Conservation (phyloP, 2,113 vertebrate genomes). For the Pachypanchax playfairii region DNA sequence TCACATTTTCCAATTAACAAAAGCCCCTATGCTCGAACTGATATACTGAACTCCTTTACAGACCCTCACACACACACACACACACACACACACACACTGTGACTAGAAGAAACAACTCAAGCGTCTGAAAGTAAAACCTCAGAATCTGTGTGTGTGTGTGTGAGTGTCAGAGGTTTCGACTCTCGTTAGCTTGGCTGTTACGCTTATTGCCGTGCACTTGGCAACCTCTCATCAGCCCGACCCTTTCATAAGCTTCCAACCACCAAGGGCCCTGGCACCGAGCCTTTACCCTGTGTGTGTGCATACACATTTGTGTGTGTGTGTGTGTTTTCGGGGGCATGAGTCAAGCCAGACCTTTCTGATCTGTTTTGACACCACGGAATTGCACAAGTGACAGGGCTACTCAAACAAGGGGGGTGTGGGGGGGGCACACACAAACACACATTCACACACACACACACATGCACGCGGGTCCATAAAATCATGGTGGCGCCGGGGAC, state of each 20-base stretch:
- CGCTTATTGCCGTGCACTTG: constrained; percentile 74
- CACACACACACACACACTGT: constrained; percentile 11
- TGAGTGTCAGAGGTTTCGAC: constrained; percentile 71
- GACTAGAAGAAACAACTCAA: constrained; percentile 22
- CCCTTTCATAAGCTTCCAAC: constrained; percentile 79
- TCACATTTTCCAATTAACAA: constrained; percentile 80
- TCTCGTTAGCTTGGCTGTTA: constrained; percentile 75
- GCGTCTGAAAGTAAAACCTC: constrained; percentile 31
- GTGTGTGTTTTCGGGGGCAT: constrained; percentile 55
- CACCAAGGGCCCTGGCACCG: constrained; percentile 77
- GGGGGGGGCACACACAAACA: constrained; percentile 47
- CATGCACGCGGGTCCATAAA: constrained; percentile 56
- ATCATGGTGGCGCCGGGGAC: constrained; percentile 67
- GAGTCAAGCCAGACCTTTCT: constrained; percentile 77
- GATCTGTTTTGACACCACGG: constrained; percentile 82
- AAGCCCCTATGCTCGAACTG: constrained; percentile 67
- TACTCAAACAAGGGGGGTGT: constrained; percentile 75
- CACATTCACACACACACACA: constrained; percentile 30
- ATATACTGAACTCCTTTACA: constrained; percentile 61
- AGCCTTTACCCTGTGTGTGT: constrained; percentile 54
- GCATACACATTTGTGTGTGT: constrained; percentile 24
- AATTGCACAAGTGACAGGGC: constrained; percentile 80
- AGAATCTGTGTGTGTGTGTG: constrained; percentile 32
- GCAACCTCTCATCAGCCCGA: constrained; percentile 76
- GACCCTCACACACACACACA: constrained; percentile 10